Evolutionary conservation across 1,140 invertebrate genomes (phyloP), one percentile per base, ranked within the genome.

Genomic region (Philaenus spumarius): DNA sequence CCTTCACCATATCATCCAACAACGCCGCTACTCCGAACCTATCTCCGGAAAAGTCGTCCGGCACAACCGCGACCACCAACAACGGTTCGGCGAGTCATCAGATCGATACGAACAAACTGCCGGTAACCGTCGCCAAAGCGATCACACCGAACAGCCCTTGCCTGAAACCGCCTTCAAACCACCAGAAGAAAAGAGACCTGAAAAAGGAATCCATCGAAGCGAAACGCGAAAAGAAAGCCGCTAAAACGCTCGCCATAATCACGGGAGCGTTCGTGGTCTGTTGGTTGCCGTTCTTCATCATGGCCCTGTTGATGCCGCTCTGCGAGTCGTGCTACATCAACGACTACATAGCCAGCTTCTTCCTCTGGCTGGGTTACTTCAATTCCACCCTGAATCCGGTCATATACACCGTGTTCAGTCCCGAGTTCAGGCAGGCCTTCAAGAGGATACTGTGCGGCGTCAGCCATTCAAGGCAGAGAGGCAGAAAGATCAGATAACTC

Each of bases 271-370:
- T 95, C 72, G 88, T 95, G 22, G 81, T 93, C 56, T 95, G 92
- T 69, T 96, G 93, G 93, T 77, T 95, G 52, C 93, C 93, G 3
- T 96, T 96, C 74, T 95, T 96, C 73, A 84, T 95, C 15, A 85
- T 93, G 74, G 93, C 92, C 0, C 74, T 95, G 15, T 75, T 93
- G 54, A 83, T 91, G 80, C 89, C 93, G 1, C 80, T 95, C 39
- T 95, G 91, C 68, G 70, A 59, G 2, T 52, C 82, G 59, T 66
- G 65, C 42, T n/a, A 55, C 14, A 85, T 91, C 67, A 86, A 84
- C 72, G 81, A 84, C 62, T 82, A 84, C 65, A 75, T 89, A 64
- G 83, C 88, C 56, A 87, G 86, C 62, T 84, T 91, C 66, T 90
- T 90, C 72, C 78, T 90, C 4, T 93, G 90, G 90, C 55, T 64